These are phyloP conservation scores for Varanus salvator DNA, from an alignment of 2,113 vertebrate genomes.

Conservation along the genomic window DNA sequence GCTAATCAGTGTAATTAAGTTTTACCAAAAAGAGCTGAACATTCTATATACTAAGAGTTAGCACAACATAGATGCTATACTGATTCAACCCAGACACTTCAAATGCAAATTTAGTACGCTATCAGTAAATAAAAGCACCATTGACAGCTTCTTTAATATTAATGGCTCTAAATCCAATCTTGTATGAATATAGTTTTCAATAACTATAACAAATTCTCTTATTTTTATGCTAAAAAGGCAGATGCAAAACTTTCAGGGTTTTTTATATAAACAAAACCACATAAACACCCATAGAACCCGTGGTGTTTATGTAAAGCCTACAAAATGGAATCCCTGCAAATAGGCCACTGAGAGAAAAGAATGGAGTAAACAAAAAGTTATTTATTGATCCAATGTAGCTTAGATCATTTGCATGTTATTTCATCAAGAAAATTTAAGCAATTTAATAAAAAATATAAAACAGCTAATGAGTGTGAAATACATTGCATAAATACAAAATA, in stretches of 20 bases:
- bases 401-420: neutral
- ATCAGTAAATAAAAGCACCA: slow-evolving; percentile 9
- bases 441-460: too few relatives aligned
- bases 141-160: neutral
- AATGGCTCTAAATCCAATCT: neutral
- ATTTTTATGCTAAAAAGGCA: slow-evolving; percentile 14
- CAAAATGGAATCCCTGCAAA: neutral
- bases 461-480: too few relatives aligned
- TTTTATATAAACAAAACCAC: slow-evolving; percentile 47
- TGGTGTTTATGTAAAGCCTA: slow-evolving; percentile 9
- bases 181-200: neutral
- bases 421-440: too few relatives aligned
- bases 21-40: neutral
- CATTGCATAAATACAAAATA: too few relatives aligned
- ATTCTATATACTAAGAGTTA: slow-evolving; percentile 1
- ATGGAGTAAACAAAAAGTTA: too few relatives aligned
- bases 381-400: neutral
- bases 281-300: neutral
- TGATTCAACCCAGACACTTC: slow-evolving; percentile 2
- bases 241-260: slow-evolving; percentile 54
- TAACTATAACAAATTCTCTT: neutral
- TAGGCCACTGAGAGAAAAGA: too few relatives aligned
- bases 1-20: slow-evolving; percentile 14
- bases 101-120: neutral
- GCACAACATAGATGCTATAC: neutral